Conservation (phyloP, 1,140 invertebrate species). For the Contarinia nasturtii region DNA sequence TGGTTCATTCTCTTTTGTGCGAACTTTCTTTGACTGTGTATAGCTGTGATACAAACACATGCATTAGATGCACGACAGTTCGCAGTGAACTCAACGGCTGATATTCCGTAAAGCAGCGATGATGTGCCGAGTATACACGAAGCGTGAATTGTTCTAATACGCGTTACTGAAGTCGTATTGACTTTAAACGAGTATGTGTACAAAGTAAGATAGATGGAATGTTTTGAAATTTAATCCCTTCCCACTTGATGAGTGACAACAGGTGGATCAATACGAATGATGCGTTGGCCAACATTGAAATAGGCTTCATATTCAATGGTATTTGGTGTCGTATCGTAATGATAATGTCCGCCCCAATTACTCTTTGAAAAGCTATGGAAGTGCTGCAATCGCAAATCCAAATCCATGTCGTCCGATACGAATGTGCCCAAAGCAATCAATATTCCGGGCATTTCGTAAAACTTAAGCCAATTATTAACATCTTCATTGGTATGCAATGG, state of each 20-base stretch:
- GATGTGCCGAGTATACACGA: too few species aligned
- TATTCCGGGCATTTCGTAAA: conserved; percentile 74
- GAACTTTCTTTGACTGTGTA: too few species aligned
- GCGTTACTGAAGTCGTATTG: too few species aligned
- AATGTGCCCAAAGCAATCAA: conserved; percentile 73
- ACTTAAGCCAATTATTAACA: conserved; percentile 75
- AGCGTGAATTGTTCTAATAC: too few species aligned
- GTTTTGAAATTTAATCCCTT: conserved; percentile 26
- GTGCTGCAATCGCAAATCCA: conserved; percentile 82
- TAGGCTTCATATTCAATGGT: conserved; percentile 66
- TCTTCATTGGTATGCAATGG: conserved; percentile 53
- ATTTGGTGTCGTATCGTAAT: conserved; percentile 77
- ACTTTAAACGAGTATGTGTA: conserved; percentile 30
- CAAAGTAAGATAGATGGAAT: conserved; percentile 38
- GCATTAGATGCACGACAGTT: too few species aligned
- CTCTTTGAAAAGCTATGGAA: conserved; percentile 82
- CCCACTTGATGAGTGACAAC: conserved; percentile 28
- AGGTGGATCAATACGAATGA: conserved; percentile 69
- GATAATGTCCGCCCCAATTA: conserved; percentile 86
- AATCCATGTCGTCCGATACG: conserved; percentile 63
- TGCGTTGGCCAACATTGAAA: conserved; percentile 51
- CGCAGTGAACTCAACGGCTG: too few species aligned
- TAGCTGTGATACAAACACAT: too few species aligned
- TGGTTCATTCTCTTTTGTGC: too few species aligned
- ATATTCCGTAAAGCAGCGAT: too few species aligned